Evolutionary conservation across 2,797 vertebrate species (phyloP), one percentile per base, ranked within the genome.

Genomic region (Rhadinocentrus ornatus): DNA sequence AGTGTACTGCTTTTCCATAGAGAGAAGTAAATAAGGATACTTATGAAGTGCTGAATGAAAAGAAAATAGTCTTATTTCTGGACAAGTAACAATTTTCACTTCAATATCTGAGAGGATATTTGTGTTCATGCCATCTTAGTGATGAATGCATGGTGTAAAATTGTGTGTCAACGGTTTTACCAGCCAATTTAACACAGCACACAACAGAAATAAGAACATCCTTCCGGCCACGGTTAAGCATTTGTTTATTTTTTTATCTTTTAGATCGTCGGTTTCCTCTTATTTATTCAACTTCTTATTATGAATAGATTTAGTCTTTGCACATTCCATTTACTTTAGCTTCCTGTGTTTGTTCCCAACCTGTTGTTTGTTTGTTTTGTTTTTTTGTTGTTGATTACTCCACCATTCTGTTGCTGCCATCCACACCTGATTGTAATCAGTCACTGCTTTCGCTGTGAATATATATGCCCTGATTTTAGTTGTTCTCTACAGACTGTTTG

Each of bases 1-100:
- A 65, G 7, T 56, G 37, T 12, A 24, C 60, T 35, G 32, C 58
- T 60, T 27, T 71, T 57, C 12, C 41, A 66, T 6, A 1, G 60
- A 53, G 29, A 48, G 29, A 41, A 56, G 55, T 10, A 44, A 57
- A 70, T 29, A 58, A 59, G 34, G 68, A 50, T 6, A 50, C 53
- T 58, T 59, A 55, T 31, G 9, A 62, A 39, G 54, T 12, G 34
- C 34, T 59, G 34, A 72, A 76, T 65, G 12, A 64, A 62, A 61
- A 52, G n/a, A 27, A 74, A 69, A n/a, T 48, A 8, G 44, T 22
- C 20, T 48, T 48, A n/a, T 48, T 66, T 32, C 20, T 66, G 35
- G 13, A 20, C 15, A 13, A 27, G 26, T 54, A 54, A 27, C 52
- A 54, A 54, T 54, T 54, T 54, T 27, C 27, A 27, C 22, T 54